Conservation (phyloP, 2,797 vertebrate genomes). For the Diplodus puntazzo region DNA sequence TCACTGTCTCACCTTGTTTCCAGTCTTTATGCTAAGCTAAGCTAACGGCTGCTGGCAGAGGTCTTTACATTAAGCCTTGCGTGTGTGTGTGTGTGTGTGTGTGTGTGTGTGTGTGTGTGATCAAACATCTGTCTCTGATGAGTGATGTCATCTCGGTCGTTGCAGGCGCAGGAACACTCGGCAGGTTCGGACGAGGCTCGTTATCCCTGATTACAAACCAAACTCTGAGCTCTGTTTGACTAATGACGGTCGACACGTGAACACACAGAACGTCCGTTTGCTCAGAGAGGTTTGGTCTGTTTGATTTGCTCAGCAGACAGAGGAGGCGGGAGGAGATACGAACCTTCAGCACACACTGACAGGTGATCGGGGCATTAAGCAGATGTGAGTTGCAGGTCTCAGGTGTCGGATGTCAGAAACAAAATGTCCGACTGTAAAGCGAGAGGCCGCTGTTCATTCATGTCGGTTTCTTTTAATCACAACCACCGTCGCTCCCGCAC, state of each 20-base stretch:
- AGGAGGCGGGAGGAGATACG: not conserved
- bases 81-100: too few species aligned
- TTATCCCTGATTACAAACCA: not conserved
- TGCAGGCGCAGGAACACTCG: rapidly evolving
- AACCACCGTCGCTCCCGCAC: too few species aligned
- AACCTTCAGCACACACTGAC: not conserved
- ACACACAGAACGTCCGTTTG: not conserved
- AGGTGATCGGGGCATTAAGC: too few species aligned
- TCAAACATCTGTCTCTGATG: not conserved
- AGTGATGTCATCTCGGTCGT: not conserved
- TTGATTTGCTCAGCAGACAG: not conserved
- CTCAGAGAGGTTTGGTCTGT: not conserved
- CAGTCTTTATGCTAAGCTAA: too few species aligned
- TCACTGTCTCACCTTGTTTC: too few species aligned
- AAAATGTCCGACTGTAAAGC: too few species aligned
- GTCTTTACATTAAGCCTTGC: too few species aligned
- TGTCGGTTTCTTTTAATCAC: too few species aligned
- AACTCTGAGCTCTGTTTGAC: not conserved
- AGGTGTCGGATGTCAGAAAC: too few species aligned
- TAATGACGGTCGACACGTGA: not conserved
- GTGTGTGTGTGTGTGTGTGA: not conserved
- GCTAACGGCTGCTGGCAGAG: too few species aligned
- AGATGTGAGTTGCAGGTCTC: too few species aligned
- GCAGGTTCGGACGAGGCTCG: not conserved
- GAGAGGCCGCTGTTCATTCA: too few species aligned